Evolutionary conservation across 2,888 invertebrate genomes (phyloP).

Genomic region (Agelastica alni): DNA sequence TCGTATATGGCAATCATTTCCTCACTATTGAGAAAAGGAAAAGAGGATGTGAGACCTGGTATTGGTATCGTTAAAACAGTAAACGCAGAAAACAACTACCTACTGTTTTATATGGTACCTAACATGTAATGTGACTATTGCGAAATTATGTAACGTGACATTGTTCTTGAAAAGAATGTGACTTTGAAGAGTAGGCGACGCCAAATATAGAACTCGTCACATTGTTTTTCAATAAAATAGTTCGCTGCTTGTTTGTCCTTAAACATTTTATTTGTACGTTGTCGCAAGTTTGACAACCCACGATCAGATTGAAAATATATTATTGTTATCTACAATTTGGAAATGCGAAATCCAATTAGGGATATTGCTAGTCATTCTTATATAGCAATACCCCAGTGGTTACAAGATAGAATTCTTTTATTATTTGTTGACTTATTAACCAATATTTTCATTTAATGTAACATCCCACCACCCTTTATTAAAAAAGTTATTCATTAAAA

Average conservation of each 20-base stretch:
- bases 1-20: constrained; percentile 46
- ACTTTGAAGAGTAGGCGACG: constrained; percentile 4
- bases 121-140: constrained; percentile 23
- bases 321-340: no score
- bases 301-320: no score
- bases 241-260: not conserved
- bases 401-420: no score
- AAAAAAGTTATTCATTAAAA: no score
- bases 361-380: no score
- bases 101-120: constrained; percentile 32
- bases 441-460: no score
- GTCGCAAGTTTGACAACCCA: no score
- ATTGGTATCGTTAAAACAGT: constrained; percentile 41
- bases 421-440: no score
- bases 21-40: constrained; percentile 27
- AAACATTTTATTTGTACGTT: not conserved
- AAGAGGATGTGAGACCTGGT: constrained; percentile 37
- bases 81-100: constrained; percentile 33
- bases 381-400: no score
- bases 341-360: no score
- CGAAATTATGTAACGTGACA: constrained; percentile 22
- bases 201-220: not conserved
- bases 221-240: not conserved
- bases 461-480: no score
- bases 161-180: constrained; percentile 10